Evolutionary conservation across 2,797 vertebrate genomes (phyloP), one percentile per base, ranked within the genome.

Genomic region (Heliangelus exortis): DNA sequence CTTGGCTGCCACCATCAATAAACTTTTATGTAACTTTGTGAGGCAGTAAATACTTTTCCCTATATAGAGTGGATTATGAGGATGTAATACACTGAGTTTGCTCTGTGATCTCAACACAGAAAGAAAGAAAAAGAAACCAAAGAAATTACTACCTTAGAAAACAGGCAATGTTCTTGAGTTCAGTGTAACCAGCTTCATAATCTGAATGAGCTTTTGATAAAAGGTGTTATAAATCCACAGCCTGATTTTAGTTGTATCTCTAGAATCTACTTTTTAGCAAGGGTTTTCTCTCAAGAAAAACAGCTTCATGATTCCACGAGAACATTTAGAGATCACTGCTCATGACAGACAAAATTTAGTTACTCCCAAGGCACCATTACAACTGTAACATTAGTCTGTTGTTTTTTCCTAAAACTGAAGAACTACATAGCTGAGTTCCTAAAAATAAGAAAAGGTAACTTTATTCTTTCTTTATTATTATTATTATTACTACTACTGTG

Each of bases 151-250:
- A 84, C 8, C 59, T 86, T 57, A 15, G 45, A 89, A 72, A 51
- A 87, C 58, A 16, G 8, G 5, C 29, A 66, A 50, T 45, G 51
- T 54, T 73, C 55, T 76, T 36, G 5, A 91, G 43, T 76, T 94
- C 79, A 72, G 33, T 28, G 67, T 66, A 94, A 91, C 58, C 45
- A 66, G 33, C 23, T 45, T 90, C 72, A 73, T 88, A 92, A 89
- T 51, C 34, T 88, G 95, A 94, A 93, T 57, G 55, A 91, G 84
- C 55, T 88, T 93, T 76, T 81, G 76, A 90, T 94, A 92, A 82
- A 91, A 86, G 79, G 82, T 47, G 31, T 62, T 92, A 84, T 55
- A 93, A 96, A 80, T 89, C 94, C 95, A 96, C 94, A 73, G 89
- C 75, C 74, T 69, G 78, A 67, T 92, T 92, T 89, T 79, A 63